A percentile compares a stretch with the other conserved stretches of the same genome.
These are phyloP conservation scores for Trachurus trachurus DNA, from an alignment of 2,797 vertebrate genomes.

Conservation along the genomic window DNA sequence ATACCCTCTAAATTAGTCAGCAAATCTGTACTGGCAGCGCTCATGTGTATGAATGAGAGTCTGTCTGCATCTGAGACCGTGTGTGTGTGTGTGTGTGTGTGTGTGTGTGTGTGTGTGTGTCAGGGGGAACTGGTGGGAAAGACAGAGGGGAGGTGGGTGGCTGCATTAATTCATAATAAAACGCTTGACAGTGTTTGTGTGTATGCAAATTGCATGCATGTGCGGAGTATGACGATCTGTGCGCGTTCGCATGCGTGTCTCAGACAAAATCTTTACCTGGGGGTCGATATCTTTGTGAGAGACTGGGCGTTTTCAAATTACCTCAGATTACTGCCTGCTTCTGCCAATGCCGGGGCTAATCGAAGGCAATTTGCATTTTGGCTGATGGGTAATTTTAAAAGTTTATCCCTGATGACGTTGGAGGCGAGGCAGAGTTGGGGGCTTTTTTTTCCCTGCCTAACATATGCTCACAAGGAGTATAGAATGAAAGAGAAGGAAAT, in stretches of 20 bases:
- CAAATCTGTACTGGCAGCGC: constrained; percentile 60
- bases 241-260: constrained; percentile 29
- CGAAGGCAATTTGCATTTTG: constrained; percentile 81
- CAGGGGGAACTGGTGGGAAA: constrained; percentile 21
- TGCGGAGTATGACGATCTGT: constrained; percentile 15
- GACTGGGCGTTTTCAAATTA: constrained; percentile 64
- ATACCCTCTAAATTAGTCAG: constrained; percentile 73
- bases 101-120: constrained; percentile 15
- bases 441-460: constrained; percentile 21
- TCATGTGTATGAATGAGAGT: constrained; percentile 72
- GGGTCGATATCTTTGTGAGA: constrained; percentile 64
- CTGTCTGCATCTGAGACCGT: constrained; percentile 48
- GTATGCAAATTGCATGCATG: constrained; percentile 52
- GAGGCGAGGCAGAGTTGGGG: constrained; percentile 10
- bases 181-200: constrained; percentile 36
- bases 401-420: constrained; percentile 59
- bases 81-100: neutral
- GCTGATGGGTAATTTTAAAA: constrained; percentile 76
- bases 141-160: constrained; percentile 43
- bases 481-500: constrained; percentile 39
- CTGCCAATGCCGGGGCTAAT: constrained; percentile 67
- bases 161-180: constrained; percentile 68
- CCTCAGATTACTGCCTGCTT: constrained; percentile 70
- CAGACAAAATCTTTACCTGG: constrained; percentile 59
- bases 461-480: constrained; percentile 38